phyloP scores from a whole-genome alignment of 2,888 invertebrate species.

The Hirtodrosophila alboralis region DNA sequence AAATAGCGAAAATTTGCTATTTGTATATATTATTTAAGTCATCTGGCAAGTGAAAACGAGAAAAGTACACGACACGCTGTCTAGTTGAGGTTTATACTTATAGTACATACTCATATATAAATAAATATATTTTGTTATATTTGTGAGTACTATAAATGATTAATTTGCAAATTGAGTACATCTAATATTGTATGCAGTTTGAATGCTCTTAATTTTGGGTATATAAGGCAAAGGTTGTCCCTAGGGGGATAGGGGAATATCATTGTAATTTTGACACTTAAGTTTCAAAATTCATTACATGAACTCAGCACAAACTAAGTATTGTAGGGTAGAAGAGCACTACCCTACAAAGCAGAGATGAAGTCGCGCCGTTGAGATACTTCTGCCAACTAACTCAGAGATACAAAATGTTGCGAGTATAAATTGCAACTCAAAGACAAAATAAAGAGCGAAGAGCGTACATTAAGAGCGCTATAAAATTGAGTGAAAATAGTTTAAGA shows the following conservation, averaged over 20 bases:
- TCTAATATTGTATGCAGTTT: too few relatives aligned
- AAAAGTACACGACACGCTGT: conserved; percentile 49
- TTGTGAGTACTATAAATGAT: too few relatives aligned
- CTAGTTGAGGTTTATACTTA: conserved; percentile 32
- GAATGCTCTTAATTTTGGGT: too few relatives aligned
- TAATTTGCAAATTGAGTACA: too few relatives aligned
- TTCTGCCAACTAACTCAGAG: conserved; percentile 19
- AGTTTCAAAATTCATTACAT: background rate
- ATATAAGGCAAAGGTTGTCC: too few relatives aligned
- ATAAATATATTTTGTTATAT: background rate
- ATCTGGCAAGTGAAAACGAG: conserved; percentile 41
- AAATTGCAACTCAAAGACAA: conserved; percentile 1
- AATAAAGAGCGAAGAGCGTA: conserved; percentile 3
- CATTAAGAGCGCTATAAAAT: conserved; percentile 23
- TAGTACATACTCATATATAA: background rate
- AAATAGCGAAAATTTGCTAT: conserved; percentile 37
- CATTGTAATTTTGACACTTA: conserved; percentile 1
- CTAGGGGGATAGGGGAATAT: too few relatives aligned
- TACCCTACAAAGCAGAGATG: background rate
- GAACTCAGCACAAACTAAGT: background rate
- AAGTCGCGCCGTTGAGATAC: conserved; percentile 11
- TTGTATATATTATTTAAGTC: conserved; percentile 31
- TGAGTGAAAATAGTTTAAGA: conserved; percentile 35
- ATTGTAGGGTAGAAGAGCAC: background rate
- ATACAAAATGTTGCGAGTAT: background rate